Conservation (phyloP, 2,113 vertebrate genomes). For the Lota lota region DNA sequence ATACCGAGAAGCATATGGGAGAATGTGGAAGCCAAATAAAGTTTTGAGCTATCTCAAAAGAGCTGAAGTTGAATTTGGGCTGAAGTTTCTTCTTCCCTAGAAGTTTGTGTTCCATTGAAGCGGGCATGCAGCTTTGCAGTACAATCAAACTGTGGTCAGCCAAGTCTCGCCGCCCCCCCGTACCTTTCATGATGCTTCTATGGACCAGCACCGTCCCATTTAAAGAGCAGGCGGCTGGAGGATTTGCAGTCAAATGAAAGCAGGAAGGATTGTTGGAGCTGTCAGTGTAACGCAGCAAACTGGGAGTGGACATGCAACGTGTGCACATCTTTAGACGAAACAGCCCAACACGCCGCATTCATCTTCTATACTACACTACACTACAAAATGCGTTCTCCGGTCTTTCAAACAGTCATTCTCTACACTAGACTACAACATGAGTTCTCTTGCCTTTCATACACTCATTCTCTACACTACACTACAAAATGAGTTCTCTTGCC, state of each 20-base stretch:
- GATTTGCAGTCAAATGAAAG: slow-evolving; percentile 57
- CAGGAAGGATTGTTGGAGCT: slow-evolving; percentile 49
- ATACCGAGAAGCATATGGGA: background rate
- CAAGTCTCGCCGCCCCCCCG: slow-evolving; percentile 38
- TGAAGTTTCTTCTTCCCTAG: slow-evolving; percentile 36
- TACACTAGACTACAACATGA: too few relatives aligned
- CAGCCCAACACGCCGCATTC: too few relatives aligned
- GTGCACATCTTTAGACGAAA: slow-evolving; percentile 42
- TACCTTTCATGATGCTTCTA: slow-evolving; percentile 39
- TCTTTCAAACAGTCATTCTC: too few relatives aligned
- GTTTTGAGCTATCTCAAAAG: slow-evolving; percentile 2
- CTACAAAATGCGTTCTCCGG: too few relatives aligned
- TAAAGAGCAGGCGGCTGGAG: slow-evolving; percentile 36
- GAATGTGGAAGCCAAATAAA: slow-evolving; percentile 1
- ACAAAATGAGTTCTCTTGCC: too few relatives aligned
- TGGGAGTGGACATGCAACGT: slow-evolving; percentile 41
- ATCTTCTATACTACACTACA: too few relatives aligned
- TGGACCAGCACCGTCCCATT: slow-evolving; percentile 51
- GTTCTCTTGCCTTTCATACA: too few relatives aligned
- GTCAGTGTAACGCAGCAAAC: slow-evolving; percentile 41
- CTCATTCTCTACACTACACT: too few relatives aligned
- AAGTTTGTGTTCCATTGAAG: slow-evolving; percentile 37
- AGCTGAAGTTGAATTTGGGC: slow-evolving; percentile 39
- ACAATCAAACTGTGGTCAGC: slow-evolving; percentile 42
- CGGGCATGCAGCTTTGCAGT: slow-evolving; percentile 31